Conservation (phyloP, 2,888 invertebrate genomes). For the Nymphalis polychloros region DNA sequence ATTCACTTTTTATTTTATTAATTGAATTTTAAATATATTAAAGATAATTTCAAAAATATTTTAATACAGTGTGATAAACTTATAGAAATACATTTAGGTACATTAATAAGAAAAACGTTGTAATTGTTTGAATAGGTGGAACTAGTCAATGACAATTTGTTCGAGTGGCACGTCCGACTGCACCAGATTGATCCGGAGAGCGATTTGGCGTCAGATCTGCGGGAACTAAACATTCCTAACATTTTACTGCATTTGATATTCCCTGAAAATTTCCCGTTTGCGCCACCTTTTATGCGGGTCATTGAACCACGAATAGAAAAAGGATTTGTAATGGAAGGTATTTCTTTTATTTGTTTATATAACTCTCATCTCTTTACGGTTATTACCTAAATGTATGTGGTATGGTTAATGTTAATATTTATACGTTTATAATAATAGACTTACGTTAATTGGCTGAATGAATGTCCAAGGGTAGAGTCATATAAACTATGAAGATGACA, state of each 20-base stretch:
- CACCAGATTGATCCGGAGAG: slow-evolving; percentile 92
- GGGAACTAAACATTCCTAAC: slow-evolving; percentile 86
- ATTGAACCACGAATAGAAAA: slow-evolving; percentile 90
- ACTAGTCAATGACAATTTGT: slow-evolving; percentile 91
- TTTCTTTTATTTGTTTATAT: not conserved
- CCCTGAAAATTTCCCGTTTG: slow-evolving; percentile 94
- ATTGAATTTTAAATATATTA: too few species aligned
- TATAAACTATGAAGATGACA: too few species aligned
- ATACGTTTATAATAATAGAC: too few species aligned
- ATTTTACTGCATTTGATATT: slow-evolving; percentile 91
- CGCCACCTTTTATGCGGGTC: slow-evolving; percentile 92
- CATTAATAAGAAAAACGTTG: not conserved
- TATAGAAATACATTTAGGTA: not conserved
- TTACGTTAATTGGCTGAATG: too few species aligned
- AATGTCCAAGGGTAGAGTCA: too few species aligned
- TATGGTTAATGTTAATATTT: too few species aligned
- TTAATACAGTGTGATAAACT: too few species aligned
- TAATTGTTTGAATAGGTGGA: slow-evolving; percentile 80
- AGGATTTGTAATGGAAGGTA: slow-evolving; percentile 93
- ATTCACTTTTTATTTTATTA: too few species aligned
- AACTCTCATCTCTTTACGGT: too few species aligned
- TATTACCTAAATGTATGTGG: too few species aligned
- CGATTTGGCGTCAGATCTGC: slow-evolving; percentile 90
- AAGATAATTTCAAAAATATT: too few species aligned
- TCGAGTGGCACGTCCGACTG: slow-evolving; percentile 93